Base-by-base conservation (phyloP, 2,797 vertebrate genomes). In the Acipenser transmontanus region DNA sequence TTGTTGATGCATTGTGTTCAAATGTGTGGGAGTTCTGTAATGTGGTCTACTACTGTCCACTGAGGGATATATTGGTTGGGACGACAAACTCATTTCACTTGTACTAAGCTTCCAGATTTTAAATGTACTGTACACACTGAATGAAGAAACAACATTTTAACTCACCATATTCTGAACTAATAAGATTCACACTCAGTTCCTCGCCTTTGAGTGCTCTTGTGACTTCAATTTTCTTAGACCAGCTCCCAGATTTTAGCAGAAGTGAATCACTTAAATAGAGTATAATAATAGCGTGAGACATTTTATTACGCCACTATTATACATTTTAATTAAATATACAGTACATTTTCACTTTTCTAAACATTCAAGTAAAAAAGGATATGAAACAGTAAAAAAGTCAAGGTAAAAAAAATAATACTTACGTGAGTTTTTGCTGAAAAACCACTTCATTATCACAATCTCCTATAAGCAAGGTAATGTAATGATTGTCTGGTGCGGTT, bases 91-190 rank as follows among this genome's bases (percentile, higher is more conserved):
- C 34, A 0, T 34, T 34, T 34, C 34, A 34, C 34, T 34, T 34
- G 34, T 4, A 3, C 34, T 34, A 34, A 34, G 4, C 34, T 4
- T 34, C 34, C 34, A 34, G 34, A 34, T 34, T 34, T 34, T 34
- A 34, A 34, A 34, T 34, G 34, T 34, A 34, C 34, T 34, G 34
- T 34, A 34, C 34, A 34, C 34, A 34, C 34, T 34, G 34, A 34
- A 34, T 34, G 1, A 2, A n/a, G 6, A 11, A 57, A 57, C 54
- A 57, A 57, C 12, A 11, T 7, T 57, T 47, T 79, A 59, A 83
- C 85, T 74, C 82, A 98, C 97, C 95, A 66, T 94, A 98, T 77
- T 97, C 94, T 82, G 95, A 98, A 82, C 95, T 99, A 78, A 99
- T 94, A 76, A 99, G 82, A 86, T 95, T 88, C 80, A 97, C 80